Conservation (phyloP, 2,113 vertebrate genomes). For the Phrynosoma platyrhinos region DNA sequence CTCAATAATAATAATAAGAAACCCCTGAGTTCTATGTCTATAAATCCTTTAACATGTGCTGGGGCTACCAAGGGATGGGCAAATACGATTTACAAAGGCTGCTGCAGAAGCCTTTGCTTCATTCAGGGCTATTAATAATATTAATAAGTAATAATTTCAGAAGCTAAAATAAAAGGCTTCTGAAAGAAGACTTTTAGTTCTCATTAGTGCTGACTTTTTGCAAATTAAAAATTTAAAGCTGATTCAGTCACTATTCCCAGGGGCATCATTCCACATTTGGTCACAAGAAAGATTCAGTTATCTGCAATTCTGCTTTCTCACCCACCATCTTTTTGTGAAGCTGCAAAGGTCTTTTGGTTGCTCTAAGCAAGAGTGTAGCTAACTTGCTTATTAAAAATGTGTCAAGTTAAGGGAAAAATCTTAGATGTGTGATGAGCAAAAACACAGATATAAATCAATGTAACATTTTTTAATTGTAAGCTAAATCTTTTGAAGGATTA, state of each 20-base stretch:
- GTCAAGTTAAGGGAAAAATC: conserved; percentile 50
- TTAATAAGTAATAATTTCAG: conserved; percentile 43
- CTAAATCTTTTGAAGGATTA: conserved; percentile 59
- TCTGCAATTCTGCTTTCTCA: conserved; percentile 31
- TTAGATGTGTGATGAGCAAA: conserved; percentile 40
- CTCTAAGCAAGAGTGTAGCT: background rate
- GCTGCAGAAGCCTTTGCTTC: conserved; percentile 9
- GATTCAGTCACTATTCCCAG: conserved; percentile 29
- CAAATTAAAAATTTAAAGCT: conserved; percentile 44
- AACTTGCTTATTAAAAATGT: conserved; percentile 27
- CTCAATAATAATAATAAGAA: background rate
- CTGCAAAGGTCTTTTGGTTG: conserved; percentile 8
- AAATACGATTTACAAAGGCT: conserved; percentile 32
- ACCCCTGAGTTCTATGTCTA: background rate
- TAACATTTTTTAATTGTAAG: conserved; percentile 54
- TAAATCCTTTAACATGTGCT: conserved; percentile 21
- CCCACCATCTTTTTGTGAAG: conserved; percentile 3
- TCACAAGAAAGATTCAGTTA: conserved; percentile 25
- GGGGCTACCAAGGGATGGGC: background rate
- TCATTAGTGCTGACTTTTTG: conserved; percentile 23
- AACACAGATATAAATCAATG: conserved; percentile 60
- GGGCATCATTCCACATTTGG: conserved; percentile 6
- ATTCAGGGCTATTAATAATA: conserved; percentile 7
- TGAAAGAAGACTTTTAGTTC: conserved; percentile 39
- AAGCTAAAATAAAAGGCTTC: conserved; percentile 43